phyloP scores from a whole-genome alignment of 2,888 invertebrate genomes.

The Drosophila kokeensis region DNA sequence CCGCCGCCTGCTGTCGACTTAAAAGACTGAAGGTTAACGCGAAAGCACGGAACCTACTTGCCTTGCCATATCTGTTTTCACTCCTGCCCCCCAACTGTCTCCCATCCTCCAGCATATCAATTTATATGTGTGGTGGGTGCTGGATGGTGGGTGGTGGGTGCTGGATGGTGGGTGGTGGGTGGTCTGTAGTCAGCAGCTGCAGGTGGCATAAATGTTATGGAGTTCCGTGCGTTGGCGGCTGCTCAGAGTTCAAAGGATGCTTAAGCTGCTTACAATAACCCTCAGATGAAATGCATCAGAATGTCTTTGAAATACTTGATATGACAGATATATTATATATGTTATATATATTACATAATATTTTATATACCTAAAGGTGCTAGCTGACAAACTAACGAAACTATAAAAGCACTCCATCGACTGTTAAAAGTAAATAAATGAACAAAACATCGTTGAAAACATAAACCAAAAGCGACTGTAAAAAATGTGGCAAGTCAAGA shows the following conservation, averaged over 20 bases:
- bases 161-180: neutral
- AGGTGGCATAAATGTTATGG: conserved; percentile 70
- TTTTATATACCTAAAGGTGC: neutral
- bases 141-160: neutral
- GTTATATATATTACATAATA: neutral
- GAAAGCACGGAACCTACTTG: conserved; percentile 32
- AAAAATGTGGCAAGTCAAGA: neutral
- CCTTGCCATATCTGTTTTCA: conserved; percentile 29
- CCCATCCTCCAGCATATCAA: neutral
- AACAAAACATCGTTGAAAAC: neutral
- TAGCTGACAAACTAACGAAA: neutral
- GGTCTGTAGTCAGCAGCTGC: conserved; percentile 55
- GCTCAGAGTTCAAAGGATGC: conserved; percentile 50
- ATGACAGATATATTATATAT: neutral
- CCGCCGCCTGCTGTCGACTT: conserved; percentile 48
- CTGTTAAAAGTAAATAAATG: neutral
- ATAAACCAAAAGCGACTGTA: neutral
- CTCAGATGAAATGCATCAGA: conserved; percentile 18
- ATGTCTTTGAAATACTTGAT: conserved; percentile 12
- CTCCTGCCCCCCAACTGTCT: neutral
- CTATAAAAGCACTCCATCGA: neutral
- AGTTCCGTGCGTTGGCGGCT: conserved; percentile 20
- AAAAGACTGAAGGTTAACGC: conserved; percentile 76
- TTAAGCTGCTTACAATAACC: conserved; percentile 48
- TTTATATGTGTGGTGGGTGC: neutral